Base-by-base conservation (phyloP, 2,113 vertebrate species). In the Sinocyclocheilus anophthalmus region DNA sequence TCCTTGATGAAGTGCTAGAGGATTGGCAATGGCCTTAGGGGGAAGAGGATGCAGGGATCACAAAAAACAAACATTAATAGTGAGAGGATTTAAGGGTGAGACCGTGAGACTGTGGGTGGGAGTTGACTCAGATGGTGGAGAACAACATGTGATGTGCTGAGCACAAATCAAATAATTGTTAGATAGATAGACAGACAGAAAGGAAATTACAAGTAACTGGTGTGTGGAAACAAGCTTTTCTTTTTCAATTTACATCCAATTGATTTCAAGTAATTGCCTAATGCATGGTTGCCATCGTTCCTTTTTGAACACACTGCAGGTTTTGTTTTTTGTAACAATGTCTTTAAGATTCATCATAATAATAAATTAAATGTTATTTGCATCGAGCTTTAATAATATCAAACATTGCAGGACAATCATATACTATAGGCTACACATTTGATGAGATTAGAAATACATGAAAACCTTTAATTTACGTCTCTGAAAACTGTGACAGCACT, bases 11-110 rank as follows among this genome's bases (percentile, higher is more conserved):
- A 84, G 87, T 67, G 81, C 84, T 26, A 79, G 81, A 81, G 76
- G 57, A 82, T 61, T 53, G 42, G 50, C 75, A 20, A 59, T 42
- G 81, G 80, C 81, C 69, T 83, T 53, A 11, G 42, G 84, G 86
- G 65, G 70, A 63, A 84, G 82, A 81, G 72, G 73, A 85, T 82
- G 89, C 88, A 88, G 83, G 77, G 83, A 86, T 87, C 67, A 89
- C 87, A 77, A 88, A 87, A 87, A 90, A 84, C 83, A 88, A 86
- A 89, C 81, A 88, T 85, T 87, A 33, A 33, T 33, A 88, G 88
- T 87, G 75, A 86, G 57, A 70, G 59, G 73, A 85, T 84, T 76
- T 76, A 87, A 70, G 75, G 85, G 73, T 55, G 76, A 83, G 81
- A 81, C 78, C 70, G 30, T 6, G 22, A 82, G 55, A 39, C 37